These are phyloP conservation scores for Limenitis camilla DNA, from an alignment of 2,888 invertebrate genomes.

Conservation along the genomic window DNA sequence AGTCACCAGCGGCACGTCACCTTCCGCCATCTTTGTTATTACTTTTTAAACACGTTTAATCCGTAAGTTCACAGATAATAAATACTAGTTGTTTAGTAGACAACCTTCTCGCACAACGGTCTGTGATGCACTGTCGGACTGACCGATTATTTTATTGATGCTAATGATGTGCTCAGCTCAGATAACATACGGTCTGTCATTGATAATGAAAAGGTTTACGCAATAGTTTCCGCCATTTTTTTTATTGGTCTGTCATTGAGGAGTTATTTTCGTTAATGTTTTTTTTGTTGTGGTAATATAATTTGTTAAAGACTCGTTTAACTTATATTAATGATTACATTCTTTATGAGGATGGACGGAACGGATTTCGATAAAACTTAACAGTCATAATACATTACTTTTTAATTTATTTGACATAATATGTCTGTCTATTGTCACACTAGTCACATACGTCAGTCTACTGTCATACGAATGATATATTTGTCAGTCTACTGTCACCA, in stretches of 20 bases:
- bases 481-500: too few species aligned
- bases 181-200: constrained; percentile 61
- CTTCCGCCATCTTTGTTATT: constrained; percentile 58
- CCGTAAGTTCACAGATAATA: constrained; percentile 23
- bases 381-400: too few species aligned
- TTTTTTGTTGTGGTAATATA: neutral
- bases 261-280: constrained; percentile 4
- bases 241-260: constrained; percentile 3
- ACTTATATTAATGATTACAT: neutral
- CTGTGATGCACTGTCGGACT: constrained; percentile 47
- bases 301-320: neutral
- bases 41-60: constrained; percentile 28
- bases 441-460: too few species aligned
- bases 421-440: too few species aligned
- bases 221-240: constrained; percentile 20
- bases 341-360: too few species aligned
- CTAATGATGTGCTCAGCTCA: constrained; percentile 53
- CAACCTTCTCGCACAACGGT: constrained; percentile 35
- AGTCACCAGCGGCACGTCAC: constrained; percentile 62
- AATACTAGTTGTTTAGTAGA: constrained; percentile 20
- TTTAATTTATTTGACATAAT: too few species aligned
- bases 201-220: constrained; percentile 53
- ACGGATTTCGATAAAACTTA: too few species aligned
- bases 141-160: constrained; percentile 62
- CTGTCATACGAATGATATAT: too few species aligned